phyloP scores from a whole-genome alignment of 1,140 invertebrate genomes.

The Drosophila asahinai region DNA sequence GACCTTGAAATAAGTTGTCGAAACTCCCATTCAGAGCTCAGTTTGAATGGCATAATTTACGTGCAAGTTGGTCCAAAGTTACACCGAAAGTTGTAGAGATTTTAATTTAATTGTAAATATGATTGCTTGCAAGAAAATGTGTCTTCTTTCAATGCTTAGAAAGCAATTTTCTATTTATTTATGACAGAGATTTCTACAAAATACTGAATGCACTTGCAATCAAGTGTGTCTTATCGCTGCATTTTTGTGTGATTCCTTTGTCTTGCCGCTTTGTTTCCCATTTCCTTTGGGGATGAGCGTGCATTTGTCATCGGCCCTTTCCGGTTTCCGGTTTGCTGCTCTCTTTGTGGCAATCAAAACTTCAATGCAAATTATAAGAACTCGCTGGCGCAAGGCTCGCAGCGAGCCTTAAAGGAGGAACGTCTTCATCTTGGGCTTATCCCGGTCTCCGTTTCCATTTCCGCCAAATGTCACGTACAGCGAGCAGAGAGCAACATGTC shows the following conservation, averaged over 20 bases:
- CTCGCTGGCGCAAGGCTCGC: constrained; percentile 8
- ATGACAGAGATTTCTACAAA: background rate
- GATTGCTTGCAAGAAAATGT: background rate
- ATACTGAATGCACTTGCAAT: constrained; percentile 8
- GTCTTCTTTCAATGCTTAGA: too few relatives aligned
- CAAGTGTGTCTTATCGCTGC: constrained; percentile 5
- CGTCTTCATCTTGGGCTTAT: constrained; percentile 12
- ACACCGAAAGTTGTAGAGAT: background rate
- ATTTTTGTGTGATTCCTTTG: constrained; percentile 23
- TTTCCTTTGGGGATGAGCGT: constrained; percentile 10
- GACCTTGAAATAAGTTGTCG: constrained; percentile 32
- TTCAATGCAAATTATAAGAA: constrained; percentile 48
- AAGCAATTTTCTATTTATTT: background rate
- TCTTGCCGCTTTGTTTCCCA: constrained; percentile 16
- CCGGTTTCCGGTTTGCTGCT: constrained; percentile 11
- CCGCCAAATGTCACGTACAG: constrained; percentile 75
- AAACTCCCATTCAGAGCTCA: constrained; percentile 9
- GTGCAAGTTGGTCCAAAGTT: background rate
- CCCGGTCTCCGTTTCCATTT: constrained; percentile 37
- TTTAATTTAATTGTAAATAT: constrained; percentile 12
- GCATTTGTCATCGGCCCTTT: constrained; percentile 16
- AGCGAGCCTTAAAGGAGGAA: background rate
- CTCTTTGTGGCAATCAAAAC: constrained; percentile 54
- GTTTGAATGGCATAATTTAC: background rate
- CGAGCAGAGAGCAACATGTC: constrained; percentile 54